Conservation (phyloP, 92 coral and sea anemone species). For the Parazoanthus swiftii region DNA sequence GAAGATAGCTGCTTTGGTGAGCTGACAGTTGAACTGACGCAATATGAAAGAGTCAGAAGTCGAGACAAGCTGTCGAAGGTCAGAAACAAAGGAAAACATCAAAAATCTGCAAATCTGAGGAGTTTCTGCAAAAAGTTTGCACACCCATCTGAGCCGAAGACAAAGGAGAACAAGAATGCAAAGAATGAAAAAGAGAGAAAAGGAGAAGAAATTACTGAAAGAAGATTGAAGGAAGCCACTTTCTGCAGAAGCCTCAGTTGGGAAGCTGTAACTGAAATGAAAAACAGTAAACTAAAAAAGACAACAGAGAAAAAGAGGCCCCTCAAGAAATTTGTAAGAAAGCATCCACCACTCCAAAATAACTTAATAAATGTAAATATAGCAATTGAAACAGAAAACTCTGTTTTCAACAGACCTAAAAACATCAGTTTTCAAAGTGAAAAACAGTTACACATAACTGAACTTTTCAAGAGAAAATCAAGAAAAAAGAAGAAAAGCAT, state of each 20-base stretch:
- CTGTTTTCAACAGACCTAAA: conserved; percentile 30
- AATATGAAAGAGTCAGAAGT: not conserved
- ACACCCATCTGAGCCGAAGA: not conserved
- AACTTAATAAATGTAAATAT: no score
- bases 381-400: no score
- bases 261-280: not conserved
- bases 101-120: conserved; percentile 13
- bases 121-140: conserved; percentile 3
- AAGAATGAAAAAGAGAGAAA: conserved; percentile 34
- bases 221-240: conserved; percentile 25
- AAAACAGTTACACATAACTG: conserved; percentile 59
- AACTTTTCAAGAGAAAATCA: conserved; percentile 1
- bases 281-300: not conserved
- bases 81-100: not conserved
- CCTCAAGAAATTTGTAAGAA: no score
- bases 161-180: not conserved
- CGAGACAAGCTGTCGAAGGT: no score
- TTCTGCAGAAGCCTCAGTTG: conserved; percentile 30
- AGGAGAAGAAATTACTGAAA: conserved; percentile 39
- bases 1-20: no score
- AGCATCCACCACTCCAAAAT: no score
- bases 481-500: conserved; percentile 16
- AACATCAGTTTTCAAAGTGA: no score
- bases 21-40: not conserved
- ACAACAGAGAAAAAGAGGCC: not conserved